Evolutionary conservation across 2,888 invertebrate species (phyloP).

Genomic region (Mesorhabditis sp.): DNA sequence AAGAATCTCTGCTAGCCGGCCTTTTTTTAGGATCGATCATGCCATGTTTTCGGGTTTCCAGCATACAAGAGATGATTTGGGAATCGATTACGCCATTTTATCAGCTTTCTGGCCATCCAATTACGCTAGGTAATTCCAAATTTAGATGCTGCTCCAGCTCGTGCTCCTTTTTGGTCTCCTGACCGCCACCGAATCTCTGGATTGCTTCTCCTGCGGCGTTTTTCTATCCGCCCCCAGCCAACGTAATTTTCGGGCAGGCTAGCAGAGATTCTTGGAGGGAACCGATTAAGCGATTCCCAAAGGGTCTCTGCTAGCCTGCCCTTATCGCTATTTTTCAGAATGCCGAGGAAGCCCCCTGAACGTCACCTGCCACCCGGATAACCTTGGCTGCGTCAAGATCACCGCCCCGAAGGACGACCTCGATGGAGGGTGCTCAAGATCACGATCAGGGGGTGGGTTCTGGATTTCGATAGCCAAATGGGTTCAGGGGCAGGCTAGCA

Average conservation of each 20-base stretch:
- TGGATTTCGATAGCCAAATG: not conserved
- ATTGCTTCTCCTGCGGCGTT: slow-evolving; percentile 31
- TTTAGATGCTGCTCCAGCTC: no score
- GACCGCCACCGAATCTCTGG: not conserved
- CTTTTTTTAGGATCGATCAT: no score
- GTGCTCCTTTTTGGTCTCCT: no score
- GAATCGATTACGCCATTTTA: no score
- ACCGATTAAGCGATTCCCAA: not conserved
- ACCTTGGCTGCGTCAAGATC: slow-evolving; percentile 27
- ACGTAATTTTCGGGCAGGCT: not conserved
- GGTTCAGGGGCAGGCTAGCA: no score
- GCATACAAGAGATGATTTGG: no score
- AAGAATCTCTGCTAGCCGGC: no score
- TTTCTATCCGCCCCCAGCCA: slow-evolving; percentile 24
- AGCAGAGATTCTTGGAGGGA: not conserved
- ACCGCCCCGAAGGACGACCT: slow-evolving; percentile 25
- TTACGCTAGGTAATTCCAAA: no score
- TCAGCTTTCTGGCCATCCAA: no score
- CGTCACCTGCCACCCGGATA: slow-evolving; percentile 26
- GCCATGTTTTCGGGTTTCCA: no score
- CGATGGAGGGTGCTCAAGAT: slow-evolving; percentile 27
- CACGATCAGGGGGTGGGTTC: slow-evolving; percentile 22
- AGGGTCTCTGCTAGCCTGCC: no score
- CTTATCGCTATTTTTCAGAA: slow-evolving; percentile 8
- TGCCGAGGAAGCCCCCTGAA: slow-evolving; percentile 26